Evolutionary conservation across 2,888 invertebrate genomes (phyloP).

Genomic region (Nomada ruficornis): DNA sequence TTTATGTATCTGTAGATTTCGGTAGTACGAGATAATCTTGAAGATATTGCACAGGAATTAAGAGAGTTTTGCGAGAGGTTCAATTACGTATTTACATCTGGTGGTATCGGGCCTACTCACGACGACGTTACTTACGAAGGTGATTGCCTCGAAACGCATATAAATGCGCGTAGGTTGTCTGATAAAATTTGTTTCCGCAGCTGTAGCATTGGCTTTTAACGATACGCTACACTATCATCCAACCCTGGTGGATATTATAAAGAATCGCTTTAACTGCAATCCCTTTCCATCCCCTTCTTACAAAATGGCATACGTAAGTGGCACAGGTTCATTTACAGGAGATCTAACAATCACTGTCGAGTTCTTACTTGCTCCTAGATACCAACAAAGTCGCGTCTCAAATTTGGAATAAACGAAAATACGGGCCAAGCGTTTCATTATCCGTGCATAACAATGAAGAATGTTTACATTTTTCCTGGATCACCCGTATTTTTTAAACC

Average conservation of each 20-base stretch:
- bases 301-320: constrained; percentile 82
- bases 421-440: constrained; percentile 79
- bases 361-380: constrained; percentile 82
- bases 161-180: background rate
- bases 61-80: constrained; percentile 86
- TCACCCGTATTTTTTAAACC: constrained; percentile 86
- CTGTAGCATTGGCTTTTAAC: constrained; percentile 86
- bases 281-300: constrained; percentile 83
- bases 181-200: constrained; percentile 73
- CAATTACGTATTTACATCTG: constrained; percentile 90
- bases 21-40: constrained; percentile 88
- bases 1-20: constrained; percentile 84
- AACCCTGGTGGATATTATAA: constrained; percentile 84
- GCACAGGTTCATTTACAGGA: constrained; percentile 26
- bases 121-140: constrained; percentile 92
- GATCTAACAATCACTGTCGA: background rate
- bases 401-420: constrained; percentile 80
- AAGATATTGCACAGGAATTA: constrained; percentile 88
- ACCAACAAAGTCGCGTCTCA: constrained; percentile 84
- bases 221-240: constrained; percentile 84
- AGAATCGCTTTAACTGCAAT: constrained; percentile 82
- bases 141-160: constrained; percentile 44
- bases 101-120: constrained; percentile 92
- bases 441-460: constrained; percentile 85
- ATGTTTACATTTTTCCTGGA: constrained; percentile 90